A percentile compares a stretch with the other conserved stretches of the same genome.
phyloP scores from a whole-genome alignment of 2,888 invertebrate species.

The Calliphora vomitoria region DNA sequence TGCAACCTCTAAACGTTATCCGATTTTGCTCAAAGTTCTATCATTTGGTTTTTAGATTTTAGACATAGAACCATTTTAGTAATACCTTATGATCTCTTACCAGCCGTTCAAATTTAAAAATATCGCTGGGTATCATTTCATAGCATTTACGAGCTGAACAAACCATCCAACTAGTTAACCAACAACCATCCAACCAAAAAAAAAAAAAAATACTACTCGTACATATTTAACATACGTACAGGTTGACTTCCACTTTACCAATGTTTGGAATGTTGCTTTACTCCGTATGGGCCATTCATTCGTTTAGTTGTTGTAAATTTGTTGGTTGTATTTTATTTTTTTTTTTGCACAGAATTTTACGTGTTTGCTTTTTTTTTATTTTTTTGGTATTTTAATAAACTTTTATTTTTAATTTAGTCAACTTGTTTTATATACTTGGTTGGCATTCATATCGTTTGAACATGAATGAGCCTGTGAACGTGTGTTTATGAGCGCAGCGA shows the following conservation, averaged over 20 bases:
- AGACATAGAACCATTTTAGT: no score
- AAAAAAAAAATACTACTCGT: conserved; percentile 33
- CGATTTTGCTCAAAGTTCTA: no score
- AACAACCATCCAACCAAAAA: conserved; percentile 56
- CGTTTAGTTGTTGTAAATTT: conserved; percentile 35
- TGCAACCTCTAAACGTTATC: no score
- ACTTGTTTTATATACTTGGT: conserved; percentile 76
- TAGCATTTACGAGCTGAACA: conserved; percentile 38
- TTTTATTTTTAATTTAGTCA: conserved; percentile 82
- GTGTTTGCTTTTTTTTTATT: conserved; percentile 62
- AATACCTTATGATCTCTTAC: no score
- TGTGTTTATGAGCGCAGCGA: conserved; percentile 3
- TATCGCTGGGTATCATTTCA: conserved; percentile 36
- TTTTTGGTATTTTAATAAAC: conserved; percentile 81
- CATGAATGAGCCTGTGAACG: neutral
- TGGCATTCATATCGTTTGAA: conserved; percentile 67
- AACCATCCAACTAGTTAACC: conserved; percentile 44
- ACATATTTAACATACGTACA: conserved; percentile 69
- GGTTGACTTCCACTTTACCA: conserved; percentile 64
- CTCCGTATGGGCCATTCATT: conserved; percentile 58
- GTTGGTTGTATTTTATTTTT: conserved; percentile 38
- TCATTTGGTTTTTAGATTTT: no score
- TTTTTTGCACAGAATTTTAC: conserved; percentile 52
- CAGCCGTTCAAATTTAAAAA: neutral
- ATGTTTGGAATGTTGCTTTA: conserved; percentile 66